Evolutionary conservation across 2,888 invertebrate genomes (phyloP), one percentile per base, ranked within the genome.

Genomic region (Harpagoxenus sublaevis): DNA sequence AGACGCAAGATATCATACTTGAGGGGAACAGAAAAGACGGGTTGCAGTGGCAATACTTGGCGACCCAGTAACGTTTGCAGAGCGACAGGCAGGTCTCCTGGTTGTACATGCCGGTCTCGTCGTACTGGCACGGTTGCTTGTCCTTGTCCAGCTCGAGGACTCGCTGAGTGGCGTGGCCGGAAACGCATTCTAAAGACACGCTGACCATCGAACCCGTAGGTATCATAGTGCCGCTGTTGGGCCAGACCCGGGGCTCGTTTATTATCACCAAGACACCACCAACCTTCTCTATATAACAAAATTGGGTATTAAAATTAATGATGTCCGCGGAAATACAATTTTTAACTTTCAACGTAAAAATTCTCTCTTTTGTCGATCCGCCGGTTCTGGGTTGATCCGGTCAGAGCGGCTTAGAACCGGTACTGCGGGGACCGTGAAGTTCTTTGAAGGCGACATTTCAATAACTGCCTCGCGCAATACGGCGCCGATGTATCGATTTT

Each of bases 21-120:
- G 84, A 35, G 8, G 90, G 90, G 23, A 90, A 90, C 23, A 89
- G 35, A 85, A 94, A 94, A 73, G 93, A 92, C 0, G 94, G 93
- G 28, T 91, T 91, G 84, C 94, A 94, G 75, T 92, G 92, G 86
- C 94, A 94, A 45, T 90, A 90, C 51, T 91, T 73, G 45, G 90
- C 71, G 18, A 90, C 87, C 85, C 93, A 88, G 35, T 90, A 78
- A 71, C 90, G 90, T 68, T 91, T 92, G 86, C 94, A 94, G 51
- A 91, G 88, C 4, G 91, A 87, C 35, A 91, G 84, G 84, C 94
- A 94, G 84, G 93, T 94, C 23, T 92, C 89, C 55, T 91, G 87
- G 28, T 88, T 84, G 86, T 94, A 93, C 51, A 86, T 70, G 5
- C 57, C 85, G 42, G 68, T 31, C 12, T 84, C 79, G 31, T 91